phyloP scores from a whole-genome alignment of 2,113 vertebrate species.

The Otolemur garnettii region DNA sequence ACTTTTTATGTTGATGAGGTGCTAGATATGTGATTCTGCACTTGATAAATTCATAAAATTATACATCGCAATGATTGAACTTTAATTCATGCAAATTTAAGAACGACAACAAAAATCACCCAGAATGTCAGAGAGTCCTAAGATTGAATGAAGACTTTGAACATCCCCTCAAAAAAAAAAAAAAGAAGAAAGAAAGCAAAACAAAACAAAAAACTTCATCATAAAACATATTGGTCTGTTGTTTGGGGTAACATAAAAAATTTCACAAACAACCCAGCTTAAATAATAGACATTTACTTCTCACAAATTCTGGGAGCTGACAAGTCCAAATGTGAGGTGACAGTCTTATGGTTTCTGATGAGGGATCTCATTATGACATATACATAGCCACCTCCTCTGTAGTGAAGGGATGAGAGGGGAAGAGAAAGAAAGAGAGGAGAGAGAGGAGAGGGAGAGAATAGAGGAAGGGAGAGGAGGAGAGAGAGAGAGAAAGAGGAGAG shows the following conservation, averaged over 20 bases:
- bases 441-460: accelerated
- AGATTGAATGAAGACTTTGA: neutral
- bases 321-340: neutral
- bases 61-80: neutral
- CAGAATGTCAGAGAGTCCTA: neutral
- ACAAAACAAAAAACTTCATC: neutral
- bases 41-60: neutral
- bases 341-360: neutral
- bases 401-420: too few relatives aligned
- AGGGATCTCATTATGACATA: neutral
- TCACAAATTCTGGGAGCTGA: neutral
- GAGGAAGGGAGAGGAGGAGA: too few relatives aligned
- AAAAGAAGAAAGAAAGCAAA: too few relatives aligned
- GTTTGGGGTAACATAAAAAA: neutral
- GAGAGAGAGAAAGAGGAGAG: too few relatives aligned
- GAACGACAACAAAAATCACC: neutral
- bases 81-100: conserved; percentile 12
- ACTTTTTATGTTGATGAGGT: neutral
- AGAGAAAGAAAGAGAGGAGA: neutral
- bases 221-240: neutral
- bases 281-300: neutral
- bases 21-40: neutral
- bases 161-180: accelerated
- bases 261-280: neutral
- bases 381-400: neutral